Base-by-base conservation (phyloP, 2,113 vertebrate genomes). In the Rhizomys pruinosus region DNA sequence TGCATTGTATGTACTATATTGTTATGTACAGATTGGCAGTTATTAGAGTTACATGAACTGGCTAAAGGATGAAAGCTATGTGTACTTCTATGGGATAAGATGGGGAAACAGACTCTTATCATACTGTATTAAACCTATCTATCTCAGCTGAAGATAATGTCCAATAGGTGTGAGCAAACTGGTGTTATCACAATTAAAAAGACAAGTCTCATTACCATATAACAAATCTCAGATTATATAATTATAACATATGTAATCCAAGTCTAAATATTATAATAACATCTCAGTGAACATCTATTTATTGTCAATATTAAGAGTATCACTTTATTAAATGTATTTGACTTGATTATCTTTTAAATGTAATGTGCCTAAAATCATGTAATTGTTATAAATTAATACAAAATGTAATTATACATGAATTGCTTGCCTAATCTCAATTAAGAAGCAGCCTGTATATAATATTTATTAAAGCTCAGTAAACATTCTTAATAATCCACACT, bases 321-420 rank as follows among this genome's bases (percentile, higher is more conserved):
- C 27, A 29, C 13, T 86, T 87, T 12, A 73, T 71, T 20, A 81
- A 19, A 71, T 76, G 92, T 77, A 95, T 88, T 92, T 97, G 72
- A 20, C 37, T 92, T 97, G 72, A 20, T 34, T 78, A 10, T 91
- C 93, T 95, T 20, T 84, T 94, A 82, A 94, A 81, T 93, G 32
- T 92, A 95, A 96, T 34, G 79, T 79, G 16, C 4, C 47, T 91
- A 80, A 96, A 92, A 76, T 37, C 42, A 93, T 68, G 80, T 0
- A 71, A 57, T 81, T 77, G 52, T 52, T 90, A 81, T 73, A 91
- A 90, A 90, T 44, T 85, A 91, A 74, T 63, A 87, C 23, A 52
- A 76, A 91, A 93, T 91, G 1, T 42, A 94, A 93, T 90, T 84
- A 90, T 64, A 71, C 4, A 94, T 73, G 39, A 92, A 95, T 94